phyloP scores from a whole-genome alignment of 2,113 vertebrate genomes.

The Hystrix cristata region DNA sequence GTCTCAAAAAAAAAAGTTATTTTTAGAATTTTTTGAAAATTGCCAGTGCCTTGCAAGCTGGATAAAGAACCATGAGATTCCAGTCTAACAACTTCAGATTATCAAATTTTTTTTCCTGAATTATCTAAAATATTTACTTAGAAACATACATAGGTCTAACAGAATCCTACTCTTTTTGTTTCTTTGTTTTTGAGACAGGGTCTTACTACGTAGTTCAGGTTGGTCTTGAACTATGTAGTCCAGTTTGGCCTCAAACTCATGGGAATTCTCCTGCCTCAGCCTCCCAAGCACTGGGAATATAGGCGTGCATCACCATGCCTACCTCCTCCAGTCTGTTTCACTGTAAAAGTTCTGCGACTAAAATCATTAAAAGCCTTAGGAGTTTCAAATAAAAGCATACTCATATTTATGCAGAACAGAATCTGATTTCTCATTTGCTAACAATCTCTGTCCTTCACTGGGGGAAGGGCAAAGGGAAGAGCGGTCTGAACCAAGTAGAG shows the following conservation, averaged over 20 bases:
- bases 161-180: neutral
- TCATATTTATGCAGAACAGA: constrained; percentile 36
- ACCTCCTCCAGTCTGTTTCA: neutral
- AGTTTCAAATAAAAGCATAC: constrained; percentile 18
- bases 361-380: neutral
- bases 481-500: neutral
- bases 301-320: no score
- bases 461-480: neutral
- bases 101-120: constrained; percentile 10
- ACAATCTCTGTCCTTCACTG: neutral
- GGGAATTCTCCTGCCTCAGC: no score
- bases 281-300: no score
- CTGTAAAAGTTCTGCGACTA: constrained; percentile 30
- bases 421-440: neutral
- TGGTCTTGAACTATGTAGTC: no score
- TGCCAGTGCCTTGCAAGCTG: no score
- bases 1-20: no score
- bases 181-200: no score
- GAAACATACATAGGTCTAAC: constrained; percentile 39
- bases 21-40: neutral
- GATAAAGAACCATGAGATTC: no score
- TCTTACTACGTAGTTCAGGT: no score
- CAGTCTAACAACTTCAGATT: constrained; percentile 20
- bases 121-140: constrained; percentile 15
- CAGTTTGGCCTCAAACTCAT: no score